These are phyloP conservation scores for Drosophila macrospina DNA, from an alignment of 2,888 invertebrate species.

Conservation along the genomic window DNA sequence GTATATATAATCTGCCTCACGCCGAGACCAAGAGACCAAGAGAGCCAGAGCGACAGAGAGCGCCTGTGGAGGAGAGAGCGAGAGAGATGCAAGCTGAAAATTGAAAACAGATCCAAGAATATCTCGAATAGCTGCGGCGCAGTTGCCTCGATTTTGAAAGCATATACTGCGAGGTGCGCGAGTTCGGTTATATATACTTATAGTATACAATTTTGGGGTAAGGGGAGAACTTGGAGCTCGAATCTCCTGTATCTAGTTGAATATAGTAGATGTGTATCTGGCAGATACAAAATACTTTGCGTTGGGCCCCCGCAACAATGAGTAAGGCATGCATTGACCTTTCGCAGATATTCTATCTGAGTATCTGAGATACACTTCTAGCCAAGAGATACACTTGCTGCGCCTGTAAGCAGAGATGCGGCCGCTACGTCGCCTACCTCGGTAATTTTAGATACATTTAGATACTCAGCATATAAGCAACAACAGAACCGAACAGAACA, in stretches of 20 bases:
- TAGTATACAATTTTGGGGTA: slow-evolving; percentile 13
- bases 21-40: slow-evolving; percentile 25
- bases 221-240: slow-evolving; percentile 40
- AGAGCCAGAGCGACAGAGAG: slow-evolving; percentile 20
- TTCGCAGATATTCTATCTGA: slow-evolving; percentile 57
- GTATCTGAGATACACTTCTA: slow-evolving; percentile 1
- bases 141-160: slow-evolving; percentile 66
- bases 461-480: slow-evolving; percentile 54
- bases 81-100: slow-evolving; percentile 41
- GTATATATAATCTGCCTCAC: slow-evolving; percentile 77
- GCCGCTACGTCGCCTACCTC: slow-evolving; percentile 20
- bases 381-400: slow-evolving; percentile 35
- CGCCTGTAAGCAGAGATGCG: slow-evolving; percentile 29
- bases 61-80: slow-evolving; percentile 9
- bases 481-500: slow-evolving; percentile 53
- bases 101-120: slow-evolving; percentile 85
- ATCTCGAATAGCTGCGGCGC: slow-evolving; percentile 79
- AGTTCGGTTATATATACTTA: slow-evolving; percentile 3
- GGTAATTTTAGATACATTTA: slow-evolving; percentile 77
- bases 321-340: slow-evolving; percentile 40
- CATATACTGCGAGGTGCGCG: slow-evolving; percentile 58
- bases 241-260: slow-evolving; percentile 6
- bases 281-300: slow-evolving; percentile 21
- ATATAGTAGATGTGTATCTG: background rate
- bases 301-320: slow-evolving; percentile 34